Base-by-base conservation (phyloP, 2,113 vertebrate genomes). In the Sapayoa aenigma region DNA sequence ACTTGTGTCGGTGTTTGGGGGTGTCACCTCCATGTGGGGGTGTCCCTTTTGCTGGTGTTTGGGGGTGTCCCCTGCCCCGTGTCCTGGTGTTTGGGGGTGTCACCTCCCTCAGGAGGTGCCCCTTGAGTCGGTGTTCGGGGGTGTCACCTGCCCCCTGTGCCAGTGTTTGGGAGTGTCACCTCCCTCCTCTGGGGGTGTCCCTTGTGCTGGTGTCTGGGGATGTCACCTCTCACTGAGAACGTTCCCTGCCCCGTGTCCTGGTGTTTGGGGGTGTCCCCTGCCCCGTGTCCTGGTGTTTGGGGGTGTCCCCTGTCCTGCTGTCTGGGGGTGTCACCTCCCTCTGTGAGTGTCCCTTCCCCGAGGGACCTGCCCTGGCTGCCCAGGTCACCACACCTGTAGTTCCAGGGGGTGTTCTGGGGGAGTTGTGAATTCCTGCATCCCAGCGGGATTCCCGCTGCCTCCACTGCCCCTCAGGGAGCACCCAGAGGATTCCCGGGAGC, bases 391-490 rank as follows among this genome's bases (percentile, higher is more conserved):
- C 8, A 27, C 17, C 79, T 14, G 47, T 20, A 33, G 18, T 42
- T 69, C 5, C 63, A 1, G 27, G 49, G 63, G 35, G 2, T 18
- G 21, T 0, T 21, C 33, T 41, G 63, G 65, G 72, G 71, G n/a
- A n/a, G 42, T 55, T 60, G 59, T 52, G 81, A 35, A 35, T 68
- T 65, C 46, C 81, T 14, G 63, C 73, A 52, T 95, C 92, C 73
- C 95, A 44, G n/a, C 50, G 77, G 92, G 92, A 62, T 89, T 27
- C 90, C 95, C 55, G 87, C 90, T 84, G 87, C 68, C 55, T 87
- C 68, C 47, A 8, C 52, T 41, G 60, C 71, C 24, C 39, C 67
- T 2, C 3, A 22, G 91, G 89, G 62, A 75, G 60, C 71, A 25
- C 14, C 27, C 13, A 23, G 68, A 56, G 76, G 80, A 84, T 79